Percentiles rank a stretch among this genome's conserved stretches.
These are phyloP conservation scores for Echiichthys vipera DNA, from an alignment of 2,797 vertebrate species.

Conservation along the genomic window DNA sequence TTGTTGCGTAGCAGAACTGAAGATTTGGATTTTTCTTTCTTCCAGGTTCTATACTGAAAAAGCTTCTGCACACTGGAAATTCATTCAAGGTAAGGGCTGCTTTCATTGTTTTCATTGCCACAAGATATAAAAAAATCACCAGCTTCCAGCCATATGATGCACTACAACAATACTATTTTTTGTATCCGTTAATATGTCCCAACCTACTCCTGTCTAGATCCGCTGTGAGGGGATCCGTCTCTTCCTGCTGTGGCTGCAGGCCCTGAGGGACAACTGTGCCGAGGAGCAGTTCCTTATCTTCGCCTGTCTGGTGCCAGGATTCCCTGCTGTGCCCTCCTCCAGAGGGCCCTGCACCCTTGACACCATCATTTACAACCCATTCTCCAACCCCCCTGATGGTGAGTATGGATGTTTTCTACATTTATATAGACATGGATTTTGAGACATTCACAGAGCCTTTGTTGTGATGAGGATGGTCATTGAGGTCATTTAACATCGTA, in stretches of 20 bases:
- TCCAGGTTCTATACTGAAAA: constrained; percentile 97
- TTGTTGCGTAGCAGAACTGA: background rate
- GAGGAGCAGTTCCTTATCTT: constrained; percentile 97
- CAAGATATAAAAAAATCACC: background rate
- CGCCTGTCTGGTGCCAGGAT: constrained; percentile 97
- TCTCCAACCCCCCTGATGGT: constrained; percentile 88
- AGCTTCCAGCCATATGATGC: background rate
- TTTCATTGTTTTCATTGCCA: constrained; percentile 1
- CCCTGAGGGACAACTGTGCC: constrained; percentile 93
- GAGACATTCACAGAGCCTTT: background rate
- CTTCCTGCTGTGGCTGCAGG: constrained; percentile 98
- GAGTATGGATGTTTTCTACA: background rate
- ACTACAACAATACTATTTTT: background rate
- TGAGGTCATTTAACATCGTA: background rate
- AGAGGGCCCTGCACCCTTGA: constrained; percentile 95
- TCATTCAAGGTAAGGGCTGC: constrained; percentile 91
- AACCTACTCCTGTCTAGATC: constrained; percentile 83
- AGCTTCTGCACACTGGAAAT: constrained; percentile 99
- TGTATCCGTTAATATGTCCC: constrained; percentile 3
- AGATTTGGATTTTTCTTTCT: constrained; percentile 27
- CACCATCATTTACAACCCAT: constrained; percentile 91
- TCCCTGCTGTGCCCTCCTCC: constrained; percentile 91
- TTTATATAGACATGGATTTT: background rate
- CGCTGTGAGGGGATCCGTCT: constrained; percentile 97
- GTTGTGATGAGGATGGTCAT: background rate